phyloP scores from a whole-genome alignment of 2,888 invertebrate species.

The Metacarcinus magister region DNA sequence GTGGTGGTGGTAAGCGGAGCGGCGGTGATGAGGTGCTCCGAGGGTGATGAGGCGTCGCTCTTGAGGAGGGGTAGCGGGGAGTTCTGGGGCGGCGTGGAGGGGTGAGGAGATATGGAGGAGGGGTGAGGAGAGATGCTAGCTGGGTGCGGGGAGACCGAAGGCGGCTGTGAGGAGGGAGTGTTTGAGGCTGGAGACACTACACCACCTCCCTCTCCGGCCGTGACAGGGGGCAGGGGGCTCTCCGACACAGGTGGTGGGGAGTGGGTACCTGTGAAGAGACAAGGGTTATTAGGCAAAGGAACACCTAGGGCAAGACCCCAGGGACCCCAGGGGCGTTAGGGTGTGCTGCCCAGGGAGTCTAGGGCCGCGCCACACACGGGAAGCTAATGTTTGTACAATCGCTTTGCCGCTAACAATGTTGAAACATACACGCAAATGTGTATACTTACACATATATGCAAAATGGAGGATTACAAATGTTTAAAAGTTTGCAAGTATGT shows the following conservation, averaged over 20 bases:
- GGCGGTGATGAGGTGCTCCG: constrained; percentile 37
- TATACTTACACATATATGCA: background rate
- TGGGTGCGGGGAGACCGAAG: constrained; percentile 79
- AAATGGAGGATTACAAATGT: background rate
- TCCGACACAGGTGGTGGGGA: constrained; percentile 73
- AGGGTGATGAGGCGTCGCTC: constrained; percentile 66
- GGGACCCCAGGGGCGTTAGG: background rate
- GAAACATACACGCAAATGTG: constrained; percentile 34
- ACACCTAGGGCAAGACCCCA: background rate
- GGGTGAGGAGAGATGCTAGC: constrained; percentile 74
- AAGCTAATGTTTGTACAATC: background rate
- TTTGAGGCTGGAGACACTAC: constrained; percentile 73
- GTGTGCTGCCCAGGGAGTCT: background rate
- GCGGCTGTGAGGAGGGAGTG: constrained; percentile 72
- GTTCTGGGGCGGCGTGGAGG: constrained; percentile 74
- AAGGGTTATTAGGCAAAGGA: background rate
- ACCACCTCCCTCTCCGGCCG: constrained; percentile 52
- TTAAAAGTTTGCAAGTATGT: background rate
- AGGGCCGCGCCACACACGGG: background rate
- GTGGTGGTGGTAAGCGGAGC: background rate
- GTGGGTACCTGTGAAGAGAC: constrained; percentile 69
- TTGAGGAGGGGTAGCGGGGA: constrained; percentile 77
- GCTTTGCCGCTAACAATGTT: background rate
- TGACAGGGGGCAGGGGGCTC: constrained; percentile 67
- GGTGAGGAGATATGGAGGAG: constrained; percentile 72